Percentiles rank a stretch among this genome's conserved stretches.
phyloP scores from a whole-genome alignment of 2,113 vertebrate species.

The Gracilinanus agilis region DNA sequence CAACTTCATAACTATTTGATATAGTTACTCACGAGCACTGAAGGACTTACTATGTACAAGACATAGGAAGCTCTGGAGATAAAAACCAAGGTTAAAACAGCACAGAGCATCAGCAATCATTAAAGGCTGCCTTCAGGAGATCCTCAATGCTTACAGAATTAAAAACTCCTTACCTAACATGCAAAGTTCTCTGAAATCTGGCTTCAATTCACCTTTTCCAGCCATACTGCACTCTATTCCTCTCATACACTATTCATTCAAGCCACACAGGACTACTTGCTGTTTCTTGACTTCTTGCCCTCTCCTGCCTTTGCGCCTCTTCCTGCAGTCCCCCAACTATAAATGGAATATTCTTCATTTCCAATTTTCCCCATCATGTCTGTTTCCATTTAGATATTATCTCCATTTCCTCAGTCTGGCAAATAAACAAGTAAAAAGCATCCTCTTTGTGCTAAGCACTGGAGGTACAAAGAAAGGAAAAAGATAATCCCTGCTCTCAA shows the following conservation, averaged over 20 bases:
- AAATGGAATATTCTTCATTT: background rate
- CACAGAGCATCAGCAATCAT: background rate
- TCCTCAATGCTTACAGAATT: background rate
- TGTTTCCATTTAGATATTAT: background rate
- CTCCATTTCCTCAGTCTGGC: background rate
- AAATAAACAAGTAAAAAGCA: background rate
- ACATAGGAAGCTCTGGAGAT: background rate
- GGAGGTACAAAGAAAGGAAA: background rate
- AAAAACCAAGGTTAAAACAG: background rate
- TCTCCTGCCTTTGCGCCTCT: background rate
- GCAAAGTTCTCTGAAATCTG: background rate
- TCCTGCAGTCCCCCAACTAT: background rate
- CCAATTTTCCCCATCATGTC: background rate
- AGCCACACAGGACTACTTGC: background rate
- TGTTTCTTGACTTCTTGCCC: background rate
- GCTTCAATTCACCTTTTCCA: background rate
- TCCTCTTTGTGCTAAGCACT: background rate
- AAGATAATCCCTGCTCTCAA: background rate
- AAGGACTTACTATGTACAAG: background rate
- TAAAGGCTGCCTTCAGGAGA: background rate
- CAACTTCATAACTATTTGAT: conserved; percentile 43
- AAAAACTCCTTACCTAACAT: background rate
- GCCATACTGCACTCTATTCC: background rate
- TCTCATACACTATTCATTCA: background rate
- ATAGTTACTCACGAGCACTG: background rate